Conservation (phyloP, 2,113 vertebrate genomes). For the Cebidichthys violaceus region DNA sequence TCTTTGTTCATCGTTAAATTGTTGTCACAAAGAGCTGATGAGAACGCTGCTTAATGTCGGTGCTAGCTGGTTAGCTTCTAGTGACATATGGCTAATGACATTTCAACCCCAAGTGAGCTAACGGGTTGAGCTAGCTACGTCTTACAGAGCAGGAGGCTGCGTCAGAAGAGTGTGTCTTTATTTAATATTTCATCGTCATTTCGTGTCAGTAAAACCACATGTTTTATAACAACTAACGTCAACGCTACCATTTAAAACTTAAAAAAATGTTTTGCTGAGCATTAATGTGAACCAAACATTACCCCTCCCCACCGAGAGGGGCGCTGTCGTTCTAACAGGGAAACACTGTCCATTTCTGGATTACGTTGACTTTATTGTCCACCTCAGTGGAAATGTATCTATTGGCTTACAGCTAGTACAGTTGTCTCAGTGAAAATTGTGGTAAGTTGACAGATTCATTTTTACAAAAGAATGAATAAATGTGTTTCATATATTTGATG, state of each 20-base stretch:
- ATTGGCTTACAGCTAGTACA: not conserved
- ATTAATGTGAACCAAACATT: not conserved
- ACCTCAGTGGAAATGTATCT: not conserved
- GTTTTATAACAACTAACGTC: no score
- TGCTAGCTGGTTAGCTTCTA: conserved; percentile 14
- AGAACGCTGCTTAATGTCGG: no score
- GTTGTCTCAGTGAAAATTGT: not conserved
- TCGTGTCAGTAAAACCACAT: not conserved
- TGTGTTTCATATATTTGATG: not conserved
- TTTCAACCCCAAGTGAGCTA: not conserved
- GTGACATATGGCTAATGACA: conserved; percentile 18
- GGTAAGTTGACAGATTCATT: not conserved
- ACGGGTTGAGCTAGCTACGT: conserved; percentile 5
- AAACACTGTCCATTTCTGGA: not conserved
- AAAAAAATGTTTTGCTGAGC: no score
- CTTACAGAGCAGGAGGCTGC: not conserved
- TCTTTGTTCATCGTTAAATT: not conserved
- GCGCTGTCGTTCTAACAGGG: not conserved
- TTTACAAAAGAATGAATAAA: not conserved
- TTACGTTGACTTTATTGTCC: not conserved
- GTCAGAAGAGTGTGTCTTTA: not conserved
- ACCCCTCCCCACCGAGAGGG: not conserved
- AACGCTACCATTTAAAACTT: no score
- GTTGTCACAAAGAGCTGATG: not conserved
- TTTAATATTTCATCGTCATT: not conserved